phyloP scores from a whole-genome alignment of 2,888 invertebrate species.

The Uropetala carovei region DNA sequence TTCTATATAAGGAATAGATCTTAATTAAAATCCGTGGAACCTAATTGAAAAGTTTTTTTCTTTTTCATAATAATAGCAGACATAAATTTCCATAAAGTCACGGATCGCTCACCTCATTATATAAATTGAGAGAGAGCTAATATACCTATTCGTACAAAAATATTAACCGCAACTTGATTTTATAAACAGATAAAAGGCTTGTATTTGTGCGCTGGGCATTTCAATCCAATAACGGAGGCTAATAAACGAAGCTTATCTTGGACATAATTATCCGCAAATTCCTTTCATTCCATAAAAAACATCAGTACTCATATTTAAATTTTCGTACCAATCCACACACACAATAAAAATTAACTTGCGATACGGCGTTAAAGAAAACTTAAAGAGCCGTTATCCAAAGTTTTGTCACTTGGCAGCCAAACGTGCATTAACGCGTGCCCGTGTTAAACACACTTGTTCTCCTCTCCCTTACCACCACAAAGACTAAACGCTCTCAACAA shows the following conservation, averaged over 20 bases:
- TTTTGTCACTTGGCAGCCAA: background rate
- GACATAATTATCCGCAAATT: background rate
- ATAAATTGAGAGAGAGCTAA: too few relatives aligned
- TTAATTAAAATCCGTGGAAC: too few relatives aligned
- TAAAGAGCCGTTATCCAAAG: slow-evolving; percentile 6
- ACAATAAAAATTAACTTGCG: background rate
- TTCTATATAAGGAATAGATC: too few relatives aligned
- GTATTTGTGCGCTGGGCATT: too few relatives aligned
- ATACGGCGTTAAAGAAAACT: background rate
- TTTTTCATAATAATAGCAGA: too few relatives aligned
- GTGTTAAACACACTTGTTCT: slow-evolving; percentile 32
- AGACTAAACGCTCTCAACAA: slow-evolving; percentile 57
- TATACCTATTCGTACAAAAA: background rate
- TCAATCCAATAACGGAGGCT: too few relatives aligned
- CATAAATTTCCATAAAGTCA: too few relatives aligned
- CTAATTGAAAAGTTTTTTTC: too few relatives aligned
- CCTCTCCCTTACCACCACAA: slow-evolving; percentile 36
- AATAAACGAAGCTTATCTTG: background rate
- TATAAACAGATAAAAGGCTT: background rate
- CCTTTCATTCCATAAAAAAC: background rate
- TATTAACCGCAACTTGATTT: background rate
- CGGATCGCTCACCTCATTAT: too few relatives aligned
- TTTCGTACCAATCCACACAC: background rate
- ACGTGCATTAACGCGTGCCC: slow-evolving; percentile 26
- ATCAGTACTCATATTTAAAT: background rate